Evolutionary conservation across 1,140 invertebrate genomes (phyloP), one percentile per base, ranked within the genome.

Genomic region (Homarus americanus): DNA sequence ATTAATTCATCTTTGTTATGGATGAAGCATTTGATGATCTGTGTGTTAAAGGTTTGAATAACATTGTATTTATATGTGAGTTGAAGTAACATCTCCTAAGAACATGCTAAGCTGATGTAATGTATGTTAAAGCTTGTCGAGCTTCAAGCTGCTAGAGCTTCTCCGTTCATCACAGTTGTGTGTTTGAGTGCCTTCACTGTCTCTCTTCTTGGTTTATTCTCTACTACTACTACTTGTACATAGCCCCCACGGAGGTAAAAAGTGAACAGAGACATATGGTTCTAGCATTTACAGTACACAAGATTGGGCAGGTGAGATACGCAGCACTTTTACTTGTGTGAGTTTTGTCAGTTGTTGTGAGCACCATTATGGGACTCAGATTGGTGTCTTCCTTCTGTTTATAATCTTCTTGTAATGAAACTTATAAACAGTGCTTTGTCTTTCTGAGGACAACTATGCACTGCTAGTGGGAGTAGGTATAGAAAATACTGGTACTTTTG

Each of bases 351-450:
- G 36, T 63, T 63, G 9, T 83, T n/a, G 15, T 83, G 44, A 86
- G 66, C 88, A 76, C 80, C 78, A 76, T 40, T 63, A 78, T 41
- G 80, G 88, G 88, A 90, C 88, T 90, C 88, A 90, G 88, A 90
- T 83, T 90, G 88, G 88, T 90, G 53, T 87, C 76, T 41, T 78
- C 10, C 20, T 41, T 44, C 20, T 44, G 7, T 53, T 63, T 28
- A 36, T 73, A 24, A 7, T 44, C 34, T 15, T 80, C 53, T 58
- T 28, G 3, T 24, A 7, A 32, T 69, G 28, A 69, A 69, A 28
- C 5, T 9, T 69, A 7, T 5, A 49, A 49, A 7, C 44, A 49
- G 44, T 49, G 5, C 15, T 49, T 49, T 49, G 5, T 49, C 5
- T 49, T 32, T 69, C 7, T 32, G 12, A 32, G 63, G 63, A 69